Percentiles rank a stretch among this genome's conserved stretches.
These are phyloP conservation scores for Bungarus multicinctus DNA, from an alignment of 2,113 vertebrate genomes.

Conservation along the genomic window DNA sequence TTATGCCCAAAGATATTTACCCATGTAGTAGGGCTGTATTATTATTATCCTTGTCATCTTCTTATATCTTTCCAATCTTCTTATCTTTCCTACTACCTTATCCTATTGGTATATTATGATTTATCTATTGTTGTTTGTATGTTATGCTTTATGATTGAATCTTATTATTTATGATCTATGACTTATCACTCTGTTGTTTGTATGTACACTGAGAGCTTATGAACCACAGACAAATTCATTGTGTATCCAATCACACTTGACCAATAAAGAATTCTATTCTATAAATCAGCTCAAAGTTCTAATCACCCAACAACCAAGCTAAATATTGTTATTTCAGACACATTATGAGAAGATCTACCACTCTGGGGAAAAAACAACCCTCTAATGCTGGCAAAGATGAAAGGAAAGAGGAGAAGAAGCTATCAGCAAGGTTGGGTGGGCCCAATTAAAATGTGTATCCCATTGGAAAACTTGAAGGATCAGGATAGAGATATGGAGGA, in stretches of 20 bases:
- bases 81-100: background rate
- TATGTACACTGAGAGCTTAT: background rate
- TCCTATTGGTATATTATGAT: background rate
- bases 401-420: background rate
- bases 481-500: background rate
- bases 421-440: background rate
- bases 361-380: fast-evolving
- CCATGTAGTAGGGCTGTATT: background rate
- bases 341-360: background rate
- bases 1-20: background rate
- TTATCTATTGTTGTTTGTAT: background rate
- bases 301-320: background rate
- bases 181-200: background rate
- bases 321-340: background rate
- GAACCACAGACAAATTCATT: background rate
- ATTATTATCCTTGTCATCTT: background rate
- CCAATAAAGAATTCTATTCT: background rate
- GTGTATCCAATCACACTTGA: background rate
- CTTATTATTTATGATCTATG: too few relatives aligned
- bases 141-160: background rate
- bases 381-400: background rate
- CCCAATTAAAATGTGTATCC: background rate
- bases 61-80: background rate
- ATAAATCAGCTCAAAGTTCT: background rate
- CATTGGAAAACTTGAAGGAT: background rate